These are phyloP conservation scores for Pyrrhosoma nymphula DNA, from an alignment of 2,888 invertebrate species.

Conservation along the genomic window DNA sequence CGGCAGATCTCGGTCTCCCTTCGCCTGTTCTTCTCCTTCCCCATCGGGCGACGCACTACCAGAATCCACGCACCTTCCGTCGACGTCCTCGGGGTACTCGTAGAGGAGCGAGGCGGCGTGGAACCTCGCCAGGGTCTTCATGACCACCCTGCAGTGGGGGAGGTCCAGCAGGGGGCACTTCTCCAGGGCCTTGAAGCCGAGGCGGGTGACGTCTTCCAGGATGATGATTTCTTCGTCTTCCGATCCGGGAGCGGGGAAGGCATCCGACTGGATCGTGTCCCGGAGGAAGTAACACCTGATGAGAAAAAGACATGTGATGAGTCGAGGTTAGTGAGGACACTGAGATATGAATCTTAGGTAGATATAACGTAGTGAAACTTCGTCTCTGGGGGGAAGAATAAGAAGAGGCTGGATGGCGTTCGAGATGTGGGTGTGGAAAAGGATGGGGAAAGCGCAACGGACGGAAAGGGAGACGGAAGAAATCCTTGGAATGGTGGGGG, in stretches of 20 bases:
- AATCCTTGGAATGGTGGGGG: no score
- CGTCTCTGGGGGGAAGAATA: no score
- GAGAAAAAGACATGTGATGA: not conserved
- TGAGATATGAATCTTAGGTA: no score
- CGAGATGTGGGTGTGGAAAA: no score
- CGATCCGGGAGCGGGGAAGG: not conserved
- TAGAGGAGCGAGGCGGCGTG: slow-evolving; percentile 30
- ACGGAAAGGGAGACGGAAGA: no score
- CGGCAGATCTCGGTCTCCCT: not conserved
- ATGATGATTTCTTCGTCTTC: slow-evolving; percentile 17
- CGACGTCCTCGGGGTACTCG: not conserved
- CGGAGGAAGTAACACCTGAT: not conserved
- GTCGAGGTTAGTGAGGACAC: no score
- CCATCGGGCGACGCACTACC: no score
- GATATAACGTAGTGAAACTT: no score
- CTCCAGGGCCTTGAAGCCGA: not conserved
- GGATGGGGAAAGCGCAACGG: no score
- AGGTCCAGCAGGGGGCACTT: not conserved
- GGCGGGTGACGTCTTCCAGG: slow-evolving; percentile 58
- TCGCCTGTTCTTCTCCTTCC: not conserved
- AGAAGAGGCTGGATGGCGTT: no score
- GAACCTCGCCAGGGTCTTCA: slow-evolving; percentile 37
- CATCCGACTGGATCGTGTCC: not conserved
- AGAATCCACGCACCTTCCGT: not conserved
- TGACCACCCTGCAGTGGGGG: not conserved